Percentiles rank a stretch among this genome's conserved stretches.
These are phyloP conservation scores for Agrenia bidenticulata DNA, from an alignment of 2,888 invertebrate genomes.

Conservation along the genomic window DNA sequence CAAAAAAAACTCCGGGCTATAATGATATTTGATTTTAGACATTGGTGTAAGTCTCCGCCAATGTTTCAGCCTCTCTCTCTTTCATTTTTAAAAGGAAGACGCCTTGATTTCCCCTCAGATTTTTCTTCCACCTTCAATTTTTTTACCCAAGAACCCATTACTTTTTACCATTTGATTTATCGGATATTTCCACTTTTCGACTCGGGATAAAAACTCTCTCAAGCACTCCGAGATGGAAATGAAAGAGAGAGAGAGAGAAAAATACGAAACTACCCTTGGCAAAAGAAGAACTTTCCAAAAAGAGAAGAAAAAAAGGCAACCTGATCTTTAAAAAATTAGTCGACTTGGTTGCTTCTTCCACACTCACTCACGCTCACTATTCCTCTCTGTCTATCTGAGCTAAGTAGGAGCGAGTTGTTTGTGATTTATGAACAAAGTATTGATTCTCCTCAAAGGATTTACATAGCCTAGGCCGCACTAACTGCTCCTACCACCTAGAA, in stretches of 20 bases:
- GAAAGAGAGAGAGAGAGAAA: no score
- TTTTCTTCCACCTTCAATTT: neutral
- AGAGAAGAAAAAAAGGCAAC: neutral
- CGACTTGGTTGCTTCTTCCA: neutral
- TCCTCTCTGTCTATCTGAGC: neutral
- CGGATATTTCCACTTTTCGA: conserved; percentile 2
- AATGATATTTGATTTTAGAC: conserved; percentile 12
- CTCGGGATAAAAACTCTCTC: no score
- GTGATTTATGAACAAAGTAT: conserved; percentile 12
- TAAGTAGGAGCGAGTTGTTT: neutral
- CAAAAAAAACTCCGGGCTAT: neutral
- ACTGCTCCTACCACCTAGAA: no score
- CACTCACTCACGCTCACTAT: no score
- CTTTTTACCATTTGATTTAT: conserved; percentile 12
- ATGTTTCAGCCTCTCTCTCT: neutral
- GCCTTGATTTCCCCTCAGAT: conserved; percentile 9
- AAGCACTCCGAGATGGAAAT: no score
- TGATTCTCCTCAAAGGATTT: neutral
- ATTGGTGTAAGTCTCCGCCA: neutral
- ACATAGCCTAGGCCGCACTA: no score
- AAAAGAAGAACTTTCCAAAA: no score
- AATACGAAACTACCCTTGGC: no score
- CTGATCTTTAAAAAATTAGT: conserved; percentile 7
- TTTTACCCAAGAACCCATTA: conserved; percentile 9
- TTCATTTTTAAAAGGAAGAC: neutral